Evolutionary conservation across 2,113 vertebrate species (phyloP).

Genomic region (Aramus guarauna): DNA sequence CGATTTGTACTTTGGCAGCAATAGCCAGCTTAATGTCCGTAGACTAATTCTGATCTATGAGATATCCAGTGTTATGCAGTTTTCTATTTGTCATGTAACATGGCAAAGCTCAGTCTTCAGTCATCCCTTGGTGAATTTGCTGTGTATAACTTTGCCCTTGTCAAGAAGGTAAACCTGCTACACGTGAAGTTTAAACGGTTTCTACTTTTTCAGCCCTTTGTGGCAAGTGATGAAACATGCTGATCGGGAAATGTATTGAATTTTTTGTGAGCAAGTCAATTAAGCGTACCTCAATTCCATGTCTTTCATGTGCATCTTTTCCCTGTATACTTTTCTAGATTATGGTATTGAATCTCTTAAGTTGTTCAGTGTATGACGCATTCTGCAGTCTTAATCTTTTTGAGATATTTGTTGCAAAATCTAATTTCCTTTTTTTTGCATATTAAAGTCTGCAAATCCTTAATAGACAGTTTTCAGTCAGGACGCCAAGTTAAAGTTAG

Average conservation of each 20-base stretch:
- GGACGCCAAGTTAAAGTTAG: not conserved
- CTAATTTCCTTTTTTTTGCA: not conserved
- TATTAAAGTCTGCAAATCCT: not conserved
- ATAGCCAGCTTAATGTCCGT: not conserved
- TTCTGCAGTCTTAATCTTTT: not conserved
- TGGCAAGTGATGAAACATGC: not conserved
- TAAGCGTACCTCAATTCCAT: not conserved
- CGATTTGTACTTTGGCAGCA: not conserved
- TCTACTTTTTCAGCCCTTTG: not conserved
- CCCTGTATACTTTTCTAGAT: not conserved
- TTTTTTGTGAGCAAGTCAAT: not conserved
- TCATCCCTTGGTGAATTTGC: not conserved
- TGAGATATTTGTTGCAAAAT: not conserved
- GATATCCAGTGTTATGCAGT: not conserved
- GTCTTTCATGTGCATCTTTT: not conserved
- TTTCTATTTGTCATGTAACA: not conserved
- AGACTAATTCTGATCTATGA: not conserved
- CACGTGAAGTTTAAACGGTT: not conserved
- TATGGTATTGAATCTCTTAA: not conserved
- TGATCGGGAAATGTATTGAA: not conserved
- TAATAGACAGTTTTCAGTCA: not conserved
- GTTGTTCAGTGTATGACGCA: not conserved
- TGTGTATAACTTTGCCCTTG: not conserved
- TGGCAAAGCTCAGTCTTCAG: not conserved
- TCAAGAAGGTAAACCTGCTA: not conserved